phyloP scores from a whole-genome alignment of 2,797 vertebrate genomes.

The Danionella dracula region DNA sequence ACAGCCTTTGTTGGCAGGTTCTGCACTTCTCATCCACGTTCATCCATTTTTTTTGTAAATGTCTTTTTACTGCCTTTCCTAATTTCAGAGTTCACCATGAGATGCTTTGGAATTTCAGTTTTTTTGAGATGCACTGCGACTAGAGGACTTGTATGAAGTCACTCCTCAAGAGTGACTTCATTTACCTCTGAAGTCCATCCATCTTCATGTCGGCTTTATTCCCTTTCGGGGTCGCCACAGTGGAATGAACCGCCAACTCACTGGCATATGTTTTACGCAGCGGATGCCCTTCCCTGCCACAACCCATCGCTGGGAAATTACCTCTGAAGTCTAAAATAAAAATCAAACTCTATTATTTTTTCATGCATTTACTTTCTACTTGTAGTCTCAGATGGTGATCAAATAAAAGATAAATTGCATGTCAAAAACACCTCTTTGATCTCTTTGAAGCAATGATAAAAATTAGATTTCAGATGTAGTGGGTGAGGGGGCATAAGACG shows the following conservation, averaged over 20 bases:
- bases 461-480: too few relatives aligned
- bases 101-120: slow-evolving; percentile 13
- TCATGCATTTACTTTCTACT: too few relatives aligned
- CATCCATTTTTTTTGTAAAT: background rate
- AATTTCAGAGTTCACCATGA: slow-evolving; percentile 24
- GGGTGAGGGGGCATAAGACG: too few relatives aligned
- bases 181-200: slow-evolving; percentile 38
- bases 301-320: slow-evolving; percentile 43
- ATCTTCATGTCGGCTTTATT: too few relatives aligned
- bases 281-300: too few relatives aligned
- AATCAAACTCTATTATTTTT: slow-evolving; percentile 50
- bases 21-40: background rate
- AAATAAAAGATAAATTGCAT: slow-evolving; percentile 54
- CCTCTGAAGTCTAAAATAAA: slow-evolving; percentile 42
- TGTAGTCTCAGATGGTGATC: slow-evolving; percentile 47
- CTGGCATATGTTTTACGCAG: too few relatives aligned
- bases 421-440: too few relatives aligned
- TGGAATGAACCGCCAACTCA: too few relatives aligned
- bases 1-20: background rate
- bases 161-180: slow-evolving; percentile 34
- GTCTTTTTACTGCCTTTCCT: background rate
- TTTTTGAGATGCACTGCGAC: slow-evolving; percentile 10
- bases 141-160: slow-evolving; percentile 29
- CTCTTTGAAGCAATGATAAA: too few relatives aligned
- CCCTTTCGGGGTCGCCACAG: too few relatives aligned